Base-by-base conservation (phyloP, 2,797 vertebrate species). In the Toxotes lorentzi region DNA sequence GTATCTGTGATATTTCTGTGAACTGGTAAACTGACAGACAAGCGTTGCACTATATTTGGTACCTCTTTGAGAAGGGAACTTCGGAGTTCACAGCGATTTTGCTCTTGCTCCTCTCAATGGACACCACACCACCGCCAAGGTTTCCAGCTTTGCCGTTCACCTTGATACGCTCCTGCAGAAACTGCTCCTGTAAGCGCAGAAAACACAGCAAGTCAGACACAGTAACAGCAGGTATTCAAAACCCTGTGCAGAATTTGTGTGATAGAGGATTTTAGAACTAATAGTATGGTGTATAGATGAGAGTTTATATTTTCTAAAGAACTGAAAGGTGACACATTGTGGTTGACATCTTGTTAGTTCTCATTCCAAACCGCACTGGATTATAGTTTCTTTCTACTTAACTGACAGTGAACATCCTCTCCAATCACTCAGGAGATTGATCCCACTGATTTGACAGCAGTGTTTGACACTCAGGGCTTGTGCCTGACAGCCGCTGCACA, bases 31-130 rank as follows among this genome's bases (percentile, higher is more conserved):
- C 3, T 7, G 9, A 17, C 32, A 1, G 11, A n/a, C 27, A 4
- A 4, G 4, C 13, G 9, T 4, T 27, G 24, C 2, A 3, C 3
- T 41, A 14, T 8, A 45, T 3, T 2, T 30, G 85, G 68, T 93
- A 98, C 98, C 98, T 98, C 94, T 99, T 99, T 51, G 98, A 99
- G 89, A 99, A 99, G 0, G 98, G 97, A 78, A 99, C 96, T 89
- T 99, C 97, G 0, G 98, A 99, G 0, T 96, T 97, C 50, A 99
- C 97, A 0, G 97, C 95, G 59, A 99, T 99, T 93, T 99, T 99
- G 92, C 97, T 99, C 93, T 99, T 99, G 95, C 97, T 99, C 79
- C 98, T 95, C 68, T 99, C 98, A 0, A 99, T 98, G 86, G 97
- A 97, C 74, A 99, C 96, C 17, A 96, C 97, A 0, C 97, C 98